Evolutionary conservation across 1,140 invertebrate species (phyloP), one percentile per base, ranked within the genome.

Genomic region (Trachymyrmex septentrionalis): DNA sequence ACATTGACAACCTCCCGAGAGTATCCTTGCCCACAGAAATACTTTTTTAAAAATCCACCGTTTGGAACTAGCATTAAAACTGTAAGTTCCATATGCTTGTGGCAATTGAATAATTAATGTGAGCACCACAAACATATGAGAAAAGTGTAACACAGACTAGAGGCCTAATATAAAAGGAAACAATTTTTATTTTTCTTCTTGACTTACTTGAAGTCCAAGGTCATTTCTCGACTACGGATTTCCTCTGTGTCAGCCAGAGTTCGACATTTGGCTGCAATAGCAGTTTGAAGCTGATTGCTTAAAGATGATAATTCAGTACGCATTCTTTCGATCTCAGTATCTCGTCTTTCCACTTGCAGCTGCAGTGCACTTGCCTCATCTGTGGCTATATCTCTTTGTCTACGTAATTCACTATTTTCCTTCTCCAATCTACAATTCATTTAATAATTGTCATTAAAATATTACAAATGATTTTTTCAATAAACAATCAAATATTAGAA

Each of bases 211-310:
- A 97, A 97, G 87, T 98, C 97, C 30, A 98, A 93, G 12, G 97
- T 96, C 30, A 98, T 95, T 95, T 98, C 97, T 91, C 97, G 97
- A 87, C 97, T 97, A 88, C 97, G 96, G 24, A 98, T 95, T 95
- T 98, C 98, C 95, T 98, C 97, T 72, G 97, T 96, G 69, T 97
- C 96, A 21, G 97, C 96, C 34, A 99, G 93, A 7, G 98, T 98
- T 95, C 98, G 97, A 95, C 97, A 98, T 95, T 99, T 99, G 5
- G 97, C 96, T 86, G 96, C 95, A 81, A 98, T 96, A 55, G 97
- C 97, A 69, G 94, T 89, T 91, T 97, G 96, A 27, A 98, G 92
- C 92, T 98, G 97, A 89, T 96, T 95, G 14, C 96, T 95, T 50
- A 97, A 93, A 3, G 96, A 96, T n/a, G 95, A 93, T 84, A 97